Evolutionary conservation across 2,888 invertebrate genomes (phyloP).

Genomic region (Agriopis marginaria): DNA sequence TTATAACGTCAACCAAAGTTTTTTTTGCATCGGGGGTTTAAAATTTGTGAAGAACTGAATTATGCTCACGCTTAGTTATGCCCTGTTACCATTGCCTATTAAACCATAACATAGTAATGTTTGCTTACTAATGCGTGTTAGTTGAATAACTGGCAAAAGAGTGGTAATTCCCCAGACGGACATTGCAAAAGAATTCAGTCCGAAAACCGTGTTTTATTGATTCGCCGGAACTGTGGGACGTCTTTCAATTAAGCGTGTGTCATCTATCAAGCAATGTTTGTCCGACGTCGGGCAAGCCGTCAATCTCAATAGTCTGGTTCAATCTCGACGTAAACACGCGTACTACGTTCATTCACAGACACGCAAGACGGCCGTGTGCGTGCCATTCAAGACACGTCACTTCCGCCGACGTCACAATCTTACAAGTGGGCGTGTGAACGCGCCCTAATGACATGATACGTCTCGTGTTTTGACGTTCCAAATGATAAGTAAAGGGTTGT

Average conservation of each 20-base stretch:
- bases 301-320: conserved; percentile 74
- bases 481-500: conserved; percentile 59
- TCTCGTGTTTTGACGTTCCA: conserved; percentile 72
- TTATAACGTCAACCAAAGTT: no score
- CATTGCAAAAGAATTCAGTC: no score
- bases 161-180: no score
- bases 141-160: no score
- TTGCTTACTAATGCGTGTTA: no score
- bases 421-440: conserved; percentile 78
- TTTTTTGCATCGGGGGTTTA: no score
- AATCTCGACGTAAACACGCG: conserved; percentile 58
- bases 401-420: conserved; percentile 78
- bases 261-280: conserved; percentile 66
- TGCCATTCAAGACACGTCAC: conserved; percentile 82
- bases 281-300: conserved; percentile 61
- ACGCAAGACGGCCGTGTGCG: conserved; percentile 67
- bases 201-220: conserved; percentile 36
- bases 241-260: conserved; percentile 72
- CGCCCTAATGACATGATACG: conserved; percentile 64
- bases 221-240: conserved; percentile 65
- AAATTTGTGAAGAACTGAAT: no score
- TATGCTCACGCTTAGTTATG: no score
- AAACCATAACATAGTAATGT: no score
- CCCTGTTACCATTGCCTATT: no score
- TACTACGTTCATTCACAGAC: conserved; percentile 75